Percentiles rank a stretch among this genome's conserved stretches.
These are phyloP conservation scores for Poecilia wingei DNA, from an alignment of 2,797 vertebrate genomes.

Conservation along the genomic window DNA sequence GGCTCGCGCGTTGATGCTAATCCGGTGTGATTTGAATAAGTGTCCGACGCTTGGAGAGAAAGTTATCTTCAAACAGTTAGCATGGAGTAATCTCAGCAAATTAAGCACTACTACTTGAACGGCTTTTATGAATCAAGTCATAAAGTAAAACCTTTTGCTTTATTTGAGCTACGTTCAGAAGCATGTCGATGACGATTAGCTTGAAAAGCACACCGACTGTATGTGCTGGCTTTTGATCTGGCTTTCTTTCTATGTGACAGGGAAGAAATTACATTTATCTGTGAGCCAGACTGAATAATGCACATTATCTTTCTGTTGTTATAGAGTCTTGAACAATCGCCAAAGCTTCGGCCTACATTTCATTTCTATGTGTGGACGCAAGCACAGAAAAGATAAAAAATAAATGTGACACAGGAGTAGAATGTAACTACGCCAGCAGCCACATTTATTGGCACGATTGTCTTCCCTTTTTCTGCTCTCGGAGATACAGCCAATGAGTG, in stretches of 20 bases:
- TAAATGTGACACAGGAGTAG: slow-evolving; percentile 22
- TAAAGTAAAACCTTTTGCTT: background rate
- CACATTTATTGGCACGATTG: background rate
- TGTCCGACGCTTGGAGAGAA: slow-evolving; percentile 35
- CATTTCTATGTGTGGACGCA: slow-evolving; percentile 29
- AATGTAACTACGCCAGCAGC: background rate
- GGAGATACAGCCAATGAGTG: background rate
- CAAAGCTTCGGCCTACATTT: slow-evolving; percentile 30
- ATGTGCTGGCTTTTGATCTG: background rate
- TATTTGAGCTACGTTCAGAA: background rate
- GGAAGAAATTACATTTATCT: background rate
- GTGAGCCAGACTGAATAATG: background rate
- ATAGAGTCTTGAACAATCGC: background rate
- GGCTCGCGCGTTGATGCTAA: slow-evolving; percentile 33
- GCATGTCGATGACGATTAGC: background rate
- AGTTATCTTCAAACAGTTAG: slow-evolving; percentile 47
- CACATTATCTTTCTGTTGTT: background rate
- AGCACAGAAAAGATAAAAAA: slow-evolving; percentile 57
- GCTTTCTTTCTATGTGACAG: background rate
- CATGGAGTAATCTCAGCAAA: slow-evolving; percentile 73
- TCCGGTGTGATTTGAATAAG: slow-evolving; percentile 33
- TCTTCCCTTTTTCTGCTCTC: background rate
- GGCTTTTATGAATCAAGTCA: background rate
- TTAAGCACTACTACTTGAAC: slow-evolving; percentile 58
- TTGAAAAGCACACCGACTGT: background rate